Conservation (phyloP, 2,888 invertebrate genomes). For the Ditula angustiorana region DNA sequence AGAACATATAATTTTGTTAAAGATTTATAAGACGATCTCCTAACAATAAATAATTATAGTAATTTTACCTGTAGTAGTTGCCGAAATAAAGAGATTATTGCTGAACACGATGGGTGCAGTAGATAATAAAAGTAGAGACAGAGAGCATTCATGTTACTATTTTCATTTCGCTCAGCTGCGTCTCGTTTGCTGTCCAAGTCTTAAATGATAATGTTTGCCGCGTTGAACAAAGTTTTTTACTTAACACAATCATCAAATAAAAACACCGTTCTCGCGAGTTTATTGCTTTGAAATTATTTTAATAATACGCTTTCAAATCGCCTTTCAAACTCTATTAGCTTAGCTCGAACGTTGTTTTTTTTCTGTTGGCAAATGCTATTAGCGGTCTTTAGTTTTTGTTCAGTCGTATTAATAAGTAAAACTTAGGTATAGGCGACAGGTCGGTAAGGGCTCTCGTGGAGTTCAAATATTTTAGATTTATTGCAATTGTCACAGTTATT, state of each 20-base stretch:
- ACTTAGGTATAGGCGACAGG: conserved; percentile 16
- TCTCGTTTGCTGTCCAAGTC: conserved; percentile 53
- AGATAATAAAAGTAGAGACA: not conserved
- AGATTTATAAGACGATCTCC: conserved; percentile 75
- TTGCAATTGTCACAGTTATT: not conserved
- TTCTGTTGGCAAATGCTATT: conserved; percentile 62
- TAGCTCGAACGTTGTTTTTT: conserved; percentile 62
- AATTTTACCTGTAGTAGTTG: conserved; percentile 68
- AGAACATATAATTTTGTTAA: conserved; percentile 71
- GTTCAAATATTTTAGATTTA: conserved; percentile 1
- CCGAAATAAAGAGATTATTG: conserved; percentile 70
- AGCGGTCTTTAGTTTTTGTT: conserved; percentile 57
- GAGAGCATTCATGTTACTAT: not conserved
- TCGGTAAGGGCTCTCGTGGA: not conserved
- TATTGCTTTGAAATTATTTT: conserved; percentile 63
- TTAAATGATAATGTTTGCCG: conserved; percentile 54
- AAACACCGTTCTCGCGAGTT: conserved; percentile 63
- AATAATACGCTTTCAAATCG: conserved; percentile 74
- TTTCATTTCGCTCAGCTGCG: conserved; percentile 1
- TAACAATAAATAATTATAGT: conserved; percentile 72
- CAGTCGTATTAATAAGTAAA: conserved; percentile 47
- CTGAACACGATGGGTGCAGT: conserved; percentile 1
- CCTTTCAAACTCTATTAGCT: conserved; percentile 70
- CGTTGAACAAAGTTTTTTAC: conserved; percentile 57
- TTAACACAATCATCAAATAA: conserved; percentile 54